Conservation (phyloP, 53 echinoderm and acorn worm genomes). For the Zoroaster sp. region DNA sequence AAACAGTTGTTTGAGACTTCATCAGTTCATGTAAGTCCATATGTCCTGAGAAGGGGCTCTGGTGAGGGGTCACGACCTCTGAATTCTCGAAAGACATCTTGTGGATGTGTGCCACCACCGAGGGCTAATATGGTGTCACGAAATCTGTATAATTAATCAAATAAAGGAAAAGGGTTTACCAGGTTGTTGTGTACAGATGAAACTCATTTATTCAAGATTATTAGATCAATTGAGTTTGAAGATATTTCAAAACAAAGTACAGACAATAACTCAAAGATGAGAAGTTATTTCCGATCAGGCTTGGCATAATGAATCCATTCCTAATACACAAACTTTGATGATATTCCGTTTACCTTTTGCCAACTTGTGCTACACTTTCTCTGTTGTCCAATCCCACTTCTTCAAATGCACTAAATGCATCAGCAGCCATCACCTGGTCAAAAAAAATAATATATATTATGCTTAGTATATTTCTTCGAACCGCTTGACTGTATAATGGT, state of each 20-base stretch:
- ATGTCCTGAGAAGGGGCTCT: constrained; percentile 70
- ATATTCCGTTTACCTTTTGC: constrained; percentile 57
- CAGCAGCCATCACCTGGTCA: constrained; percentile 88
- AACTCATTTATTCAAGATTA: no score
- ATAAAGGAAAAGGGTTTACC: no score
- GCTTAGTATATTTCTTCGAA: neutral
- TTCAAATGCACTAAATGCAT: constrained; percentile 95
- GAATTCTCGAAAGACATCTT: constrained; percentile 81
- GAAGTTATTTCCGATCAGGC: no score
- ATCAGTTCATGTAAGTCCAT: constrained; percentile 61
- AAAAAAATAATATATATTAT: neutral
- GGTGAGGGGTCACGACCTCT: constrained; percentile 88
- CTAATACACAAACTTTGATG: neutral
- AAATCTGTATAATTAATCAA: constrained; percentile 62
- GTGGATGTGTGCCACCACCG: constrained; percentile 89
- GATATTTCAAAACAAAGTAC: no score
- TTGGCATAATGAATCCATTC: no score
- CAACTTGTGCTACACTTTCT: constrained; percentile 69
- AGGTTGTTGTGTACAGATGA: no score
- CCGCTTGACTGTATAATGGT: neutral
- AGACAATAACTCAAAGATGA: no score
- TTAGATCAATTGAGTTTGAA: no score
- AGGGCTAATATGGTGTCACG: constrained; percentile 81
- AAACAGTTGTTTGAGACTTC: no score
- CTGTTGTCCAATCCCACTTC: constrained; percentile 85